Conservation (phyloP, 2,888 invertebrate genomes). For the Prionchulus punctatus region DNA sequence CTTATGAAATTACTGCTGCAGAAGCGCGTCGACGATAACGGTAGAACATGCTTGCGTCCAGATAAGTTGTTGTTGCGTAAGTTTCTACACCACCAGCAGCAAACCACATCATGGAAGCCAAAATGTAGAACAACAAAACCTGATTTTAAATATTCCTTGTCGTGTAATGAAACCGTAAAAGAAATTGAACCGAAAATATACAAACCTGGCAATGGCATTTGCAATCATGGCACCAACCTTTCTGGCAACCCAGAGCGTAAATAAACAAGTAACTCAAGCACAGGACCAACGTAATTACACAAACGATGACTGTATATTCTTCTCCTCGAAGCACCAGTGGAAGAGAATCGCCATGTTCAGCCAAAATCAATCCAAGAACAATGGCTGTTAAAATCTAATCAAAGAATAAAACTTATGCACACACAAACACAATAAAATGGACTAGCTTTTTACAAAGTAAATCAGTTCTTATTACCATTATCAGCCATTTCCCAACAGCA, state of each 20-base stretch:
- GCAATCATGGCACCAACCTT: neutral
- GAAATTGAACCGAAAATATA: neutral
- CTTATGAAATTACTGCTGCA: neutral
- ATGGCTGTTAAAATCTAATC: neutral
- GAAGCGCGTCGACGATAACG: neutral
- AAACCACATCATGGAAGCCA: neutral
- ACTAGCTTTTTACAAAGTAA: no score
- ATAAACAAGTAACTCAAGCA: neutral
- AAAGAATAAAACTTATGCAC: slow-evolving; percentile 1
- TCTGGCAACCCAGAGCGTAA: neutral
- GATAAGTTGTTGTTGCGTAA: neutral
- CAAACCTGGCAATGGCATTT: neutral
- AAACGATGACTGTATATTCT: neutral
- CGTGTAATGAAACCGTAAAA: neutral
- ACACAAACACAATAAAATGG: no score
- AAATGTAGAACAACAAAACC: neutral
- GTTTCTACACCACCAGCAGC: neutral
- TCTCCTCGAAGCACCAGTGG: neutral
- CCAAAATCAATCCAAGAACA: neutral
- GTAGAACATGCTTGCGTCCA: neutral
- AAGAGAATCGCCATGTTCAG: neutral
- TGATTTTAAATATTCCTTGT: no score
- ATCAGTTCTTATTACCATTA: no score
- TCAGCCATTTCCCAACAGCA: no score
- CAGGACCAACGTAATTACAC: neutral